Conservation (phyloP, 2,113 vertebrate genomes). For the human region GRCh38 chr5:16800501-16801000, state of each 20-base stretch:
- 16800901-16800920: not conserved
- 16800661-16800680: not conserved
- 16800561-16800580: not conserved
- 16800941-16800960: not conserved
- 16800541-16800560: not conserved
- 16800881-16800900: not conserved
- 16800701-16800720: not conserved
- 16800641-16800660: not conserved
- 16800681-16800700: fast-evolving
- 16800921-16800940: not conserved
- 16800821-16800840: not conserved
- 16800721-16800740: fast-evolving
- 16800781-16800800: not conserved
- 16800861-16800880: not conserved
- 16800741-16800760: not conserved
- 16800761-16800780: not conserved
- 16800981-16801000: not conserved
- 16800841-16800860: no score
- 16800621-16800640: not conserved
- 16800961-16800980: not conserved
- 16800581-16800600: not conserved
- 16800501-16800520: not conserved
- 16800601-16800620: not conserved
- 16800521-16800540: not conserved
- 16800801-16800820: no score